phyloP scores from a whole-genome alignment of 2,113 vertebrate species.

The Furnarius figulus region DNA sequence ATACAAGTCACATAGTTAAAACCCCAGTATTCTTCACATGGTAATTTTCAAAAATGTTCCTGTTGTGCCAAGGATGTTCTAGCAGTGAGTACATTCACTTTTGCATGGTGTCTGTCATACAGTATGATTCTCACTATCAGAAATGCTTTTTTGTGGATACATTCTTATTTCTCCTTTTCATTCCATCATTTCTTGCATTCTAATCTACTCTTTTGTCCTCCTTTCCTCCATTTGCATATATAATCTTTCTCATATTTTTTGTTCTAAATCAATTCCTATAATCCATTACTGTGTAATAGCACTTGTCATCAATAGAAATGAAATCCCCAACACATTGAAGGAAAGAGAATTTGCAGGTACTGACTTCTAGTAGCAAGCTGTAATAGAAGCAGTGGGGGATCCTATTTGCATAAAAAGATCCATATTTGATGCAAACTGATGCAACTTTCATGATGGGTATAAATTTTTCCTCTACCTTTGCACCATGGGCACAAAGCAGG shows the following conservation, averaged over 20 bases:
- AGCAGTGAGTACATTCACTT: neutral
- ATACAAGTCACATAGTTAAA: neutral
- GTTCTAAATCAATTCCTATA: conserved; percentile 44
- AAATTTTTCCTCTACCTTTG: neutral
- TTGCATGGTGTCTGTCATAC: neutral
- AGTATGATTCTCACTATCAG: neutral
- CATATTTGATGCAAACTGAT: conserved; percentile 27
- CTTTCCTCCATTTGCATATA: conserved; percentile 15
- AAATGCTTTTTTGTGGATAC: neutral
- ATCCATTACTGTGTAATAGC: conserved; percentile 44
- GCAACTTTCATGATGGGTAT: neutral
- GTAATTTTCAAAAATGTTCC: neutral
- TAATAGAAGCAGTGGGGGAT: conserved; percentile 51
- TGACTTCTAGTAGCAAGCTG: conserved; percentile 20
- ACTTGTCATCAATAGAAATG: conserved; percentile 57
- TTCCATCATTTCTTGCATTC: neutral
- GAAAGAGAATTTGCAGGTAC: conserved; percentile 41
- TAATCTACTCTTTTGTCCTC: neutral
- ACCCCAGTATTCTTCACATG: neutral
- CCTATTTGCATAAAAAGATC: conserved; percentile 47
- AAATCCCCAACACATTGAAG: conserved; percentile 25
- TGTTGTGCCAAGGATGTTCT: neutral
- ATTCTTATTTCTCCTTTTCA: conserved; percentile 4
- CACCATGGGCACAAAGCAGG: neutral
- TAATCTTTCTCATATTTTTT: conserved; percentile 45